These are phyloP conservation scores for Lasioglossum morio DNA, from an alignment of 2,888 invertebrate genomes.

Conservation along the genomic window DNA sequence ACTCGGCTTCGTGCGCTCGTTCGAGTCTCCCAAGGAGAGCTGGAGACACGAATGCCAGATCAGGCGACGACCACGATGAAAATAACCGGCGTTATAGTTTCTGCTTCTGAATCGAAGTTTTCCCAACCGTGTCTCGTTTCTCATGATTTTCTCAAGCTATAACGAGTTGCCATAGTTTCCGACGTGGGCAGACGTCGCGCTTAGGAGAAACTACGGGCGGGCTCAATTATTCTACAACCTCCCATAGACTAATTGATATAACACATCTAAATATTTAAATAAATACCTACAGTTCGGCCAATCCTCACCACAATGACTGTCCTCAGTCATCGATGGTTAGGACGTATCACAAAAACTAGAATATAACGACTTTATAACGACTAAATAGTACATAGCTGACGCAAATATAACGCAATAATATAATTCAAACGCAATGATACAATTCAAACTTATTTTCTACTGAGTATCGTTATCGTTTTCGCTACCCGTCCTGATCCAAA, in stretches of 20 bases:
- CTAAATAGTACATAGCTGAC: no score
- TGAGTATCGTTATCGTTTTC: no score
- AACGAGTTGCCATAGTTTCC: not conserved
- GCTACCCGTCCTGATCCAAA: no score
- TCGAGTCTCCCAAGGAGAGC: slow-evolving; percentile 52
- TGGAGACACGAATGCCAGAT: slow-evolving; percentile 44
- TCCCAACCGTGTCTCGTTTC: slow-evolving; percentile 19
- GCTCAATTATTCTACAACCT: not conserved
- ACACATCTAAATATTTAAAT: no score
- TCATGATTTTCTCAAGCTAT: slow-evolving; percentile 7
- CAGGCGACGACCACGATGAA: slow-evolving; percentile 45
- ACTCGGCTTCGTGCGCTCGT: slow-evolving; percentile 7
- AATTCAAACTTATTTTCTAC: no score
- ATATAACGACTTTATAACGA: no score
- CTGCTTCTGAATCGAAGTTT: slow-evolving; percentile 18
- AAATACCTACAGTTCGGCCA: no score
- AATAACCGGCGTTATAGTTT: slow-evolving; percentile 33
- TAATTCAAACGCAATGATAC: no score
- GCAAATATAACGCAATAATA: no score
- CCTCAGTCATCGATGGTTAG: no score
- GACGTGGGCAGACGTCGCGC: not conserved
- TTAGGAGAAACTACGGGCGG: not conserved
- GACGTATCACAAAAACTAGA: no score
- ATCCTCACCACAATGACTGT: no score
- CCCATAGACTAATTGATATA: not conserved